A percentile compares a stretch with the other conserved stretches of the same genome.
phyloP scores from a whole-genome alignment of 1,140 invertebrate genomes.

The Drosophila erecta region DNA sequence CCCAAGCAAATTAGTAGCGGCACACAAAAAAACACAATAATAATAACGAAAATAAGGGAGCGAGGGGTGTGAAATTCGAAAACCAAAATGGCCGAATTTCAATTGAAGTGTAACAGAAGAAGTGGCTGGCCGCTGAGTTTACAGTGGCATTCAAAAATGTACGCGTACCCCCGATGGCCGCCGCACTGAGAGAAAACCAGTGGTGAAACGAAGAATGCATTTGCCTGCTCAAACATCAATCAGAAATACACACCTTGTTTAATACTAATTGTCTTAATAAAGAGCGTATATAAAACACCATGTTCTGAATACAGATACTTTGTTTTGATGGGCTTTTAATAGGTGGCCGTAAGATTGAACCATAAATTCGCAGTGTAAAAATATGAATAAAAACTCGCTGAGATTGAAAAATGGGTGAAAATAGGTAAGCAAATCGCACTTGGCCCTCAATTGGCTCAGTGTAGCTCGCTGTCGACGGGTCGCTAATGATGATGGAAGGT shows the following conservation, averaged over 20 bases:
- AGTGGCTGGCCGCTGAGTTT: slow-evolving; percentile 41
- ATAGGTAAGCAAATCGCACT: too few relatives aligned
- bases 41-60: slow-evolving; percentile 21
- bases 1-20: slow-evolving; percentile 63
- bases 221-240: too few relatives aligned
- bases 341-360: too few relatives aligned
- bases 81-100: slow-evolving; percentile 69
- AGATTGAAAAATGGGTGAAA: too few relatives aligned
- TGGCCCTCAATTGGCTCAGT: slow-evolving; percentile 12
- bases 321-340: too few relatives aligned
- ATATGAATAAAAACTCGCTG: too few relatives aligned
- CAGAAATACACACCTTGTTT: too few relatives aligned
- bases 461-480: slow-evolving; percentile 24
- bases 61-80: slow-evolving; percentile 35
- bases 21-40: slow-evolving; percentile 17
- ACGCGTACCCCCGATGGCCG: slow-evolving; percentile 20
- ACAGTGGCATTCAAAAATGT: slow-evolving; percentile 12
- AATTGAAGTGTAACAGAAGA: slow-evolving; percentile 74
- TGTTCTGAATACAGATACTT: too few relatives aligned
- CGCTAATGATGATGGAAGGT: slow-evolving; percentile 79
- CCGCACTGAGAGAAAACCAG: slow-evolving; percentile 1
- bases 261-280: too few relatives aligned
- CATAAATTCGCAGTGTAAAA: too few relatives aligned
- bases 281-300: too few relatives aligned
- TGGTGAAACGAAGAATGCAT: not conserved